These are phyloP conservation scores for Lithobates pipiens DNA, from an alignment of 2,797 vertebrate genomes.

Conservation along the genomic window DNA sequence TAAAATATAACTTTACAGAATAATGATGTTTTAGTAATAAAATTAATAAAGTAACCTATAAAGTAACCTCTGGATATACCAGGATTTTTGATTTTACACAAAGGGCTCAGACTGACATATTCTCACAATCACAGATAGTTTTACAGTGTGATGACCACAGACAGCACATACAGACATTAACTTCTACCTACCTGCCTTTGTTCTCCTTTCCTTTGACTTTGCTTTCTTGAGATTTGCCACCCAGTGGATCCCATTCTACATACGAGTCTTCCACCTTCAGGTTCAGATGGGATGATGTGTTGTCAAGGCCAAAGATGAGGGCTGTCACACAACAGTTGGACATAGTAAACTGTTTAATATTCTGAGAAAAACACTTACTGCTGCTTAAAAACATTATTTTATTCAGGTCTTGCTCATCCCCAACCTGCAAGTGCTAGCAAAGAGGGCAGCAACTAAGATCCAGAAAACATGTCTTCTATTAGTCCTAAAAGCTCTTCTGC, in stretches of 20 bases:
- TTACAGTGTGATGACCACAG: background rate
- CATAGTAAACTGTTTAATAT: constrained; percentile 17
- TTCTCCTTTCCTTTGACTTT: constrained; percentile 90
- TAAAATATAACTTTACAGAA: no score
- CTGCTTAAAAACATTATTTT: no score
- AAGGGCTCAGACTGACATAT: constrained; percentile 18
- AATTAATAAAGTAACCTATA: no score
- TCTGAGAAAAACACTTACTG: no score
- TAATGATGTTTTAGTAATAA: no score
- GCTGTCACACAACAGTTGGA: constrained; percentile 75
- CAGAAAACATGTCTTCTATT: no score
- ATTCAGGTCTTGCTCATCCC: no score
- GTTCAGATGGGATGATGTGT: constrained; percentile 86
- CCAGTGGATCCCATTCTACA: constrained; percentile 92
- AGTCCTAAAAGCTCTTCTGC: no score
- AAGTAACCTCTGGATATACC: background rate
- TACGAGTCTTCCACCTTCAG: constrained; percentile 86
- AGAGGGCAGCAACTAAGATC: no score
- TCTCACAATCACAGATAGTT: background rate
- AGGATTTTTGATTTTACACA: background rate
- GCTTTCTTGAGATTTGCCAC: constrained; percentile 87
- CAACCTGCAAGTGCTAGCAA: no score
- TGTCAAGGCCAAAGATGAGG: constrained; percentile 87
- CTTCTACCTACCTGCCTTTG: constrained; percentile 83
- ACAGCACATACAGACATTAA: background rate